A percentile compares a stretch with the other conserved stretches of the same genome.
Evolutionary conservation across 2,113 vertebrate species (phyloP).

Genomic region (Clupea harengus): DNA sequence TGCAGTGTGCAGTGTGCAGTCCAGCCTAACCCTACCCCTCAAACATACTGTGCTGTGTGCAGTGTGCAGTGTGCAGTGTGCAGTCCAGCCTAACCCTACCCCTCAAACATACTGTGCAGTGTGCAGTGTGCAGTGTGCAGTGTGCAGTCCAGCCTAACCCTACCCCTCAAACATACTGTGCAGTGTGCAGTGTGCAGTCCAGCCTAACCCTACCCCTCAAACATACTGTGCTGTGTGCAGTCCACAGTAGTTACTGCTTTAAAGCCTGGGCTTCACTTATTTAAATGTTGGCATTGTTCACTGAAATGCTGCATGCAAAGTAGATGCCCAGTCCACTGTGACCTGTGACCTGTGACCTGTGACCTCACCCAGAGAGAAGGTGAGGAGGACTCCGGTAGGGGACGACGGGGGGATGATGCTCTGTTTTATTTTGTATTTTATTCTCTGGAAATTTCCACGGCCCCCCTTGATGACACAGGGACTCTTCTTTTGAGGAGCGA

Average conservation of each 20-base stretch:
- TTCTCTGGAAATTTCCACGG: constrained; percentile 2
- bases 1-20: too few species aligned
- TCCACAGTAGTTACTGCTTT: not conserved
- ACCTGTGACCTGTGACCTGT: too few species aligned
- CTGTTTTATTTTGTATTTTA: not conserved
- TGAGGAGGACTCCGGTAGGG: not conserved
- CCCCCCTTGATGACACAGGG: not conserved
- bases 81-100: too few species aligned
- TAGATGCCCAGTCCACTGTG: not conserved
- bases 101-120: too few species aligned
- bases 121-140: too few species aligned
- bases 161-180: too few species aligned
- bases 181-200: not conserved
- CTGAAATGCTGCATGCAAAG: not conserved
- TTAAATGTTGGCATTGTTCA: not conserved
- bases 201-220: too few species aligned
- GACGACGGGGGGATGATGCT: not conserved
- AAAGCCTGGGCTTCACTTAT: too few species aligned
- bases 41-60: too few species aligned
- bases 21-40: too few species aligned
- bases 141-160: too few species aligned
- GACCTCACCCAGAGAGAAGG: not conserved
- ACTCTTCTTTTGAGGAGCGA: not conserved
- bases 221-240: not conserved
- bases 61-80: too few species aligned